A percentile compares a stretch with the other conserved stretches of the same genome.
These are phyloP conservation scores for Apotomis betuletana DNA, from an alignment of 2,888 invertebrate genomes.

Conservation along the genomic window DNA sequence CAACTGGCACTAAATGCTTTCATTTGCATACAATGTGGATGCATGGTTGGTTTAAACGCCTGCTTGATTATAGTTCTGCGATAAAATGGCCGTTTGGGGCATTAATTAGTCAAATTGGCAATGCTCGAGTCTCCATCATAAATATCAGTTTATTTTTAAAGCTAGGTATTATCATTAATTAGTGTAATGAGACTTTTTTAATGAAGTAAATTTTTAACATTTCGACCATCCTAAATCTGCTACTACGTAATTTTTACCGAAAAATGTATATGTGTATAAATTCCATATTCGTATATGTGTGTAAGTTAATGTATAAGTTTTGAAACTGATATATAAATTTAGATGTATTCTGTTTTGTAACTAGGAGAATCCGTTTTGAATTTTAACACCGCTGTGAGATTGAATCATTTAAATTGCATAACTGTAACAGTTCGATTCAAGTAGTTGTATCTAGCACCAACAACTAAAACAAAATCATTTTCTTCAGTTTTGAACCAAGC, in stretches of 20 bases:
- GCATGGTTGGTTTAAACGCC: constrained; percentile 1
- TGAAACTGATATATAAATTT: too few species aligned
- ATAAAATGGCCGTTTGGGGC: constrained; percentile 11
- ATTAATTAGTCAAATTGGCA: constrained; percentile 36
- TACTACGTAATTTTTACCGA: not conserved
- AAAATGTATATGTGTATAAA: too few species aligned
- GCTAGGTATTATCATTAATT: not conserved
- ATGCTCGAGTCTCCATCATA: constrained; percentile 4
- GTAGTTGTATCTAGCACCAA: too few species aligned
- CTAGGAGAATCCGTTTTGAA: too few species aligned
- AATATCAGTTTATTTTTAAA: not conserved
- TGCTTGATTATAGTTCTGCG: constrained; percentile 8
- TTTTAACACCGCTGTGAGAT: too few species aligned
- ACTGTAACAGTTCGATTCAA: too few species aligned
- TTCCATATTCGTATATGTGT: too few species aligned
- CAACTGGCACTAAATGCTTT: constrained; percentile 64
- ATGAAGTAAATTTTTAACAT: not conserved
- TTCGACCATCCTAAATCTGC: not conserved
- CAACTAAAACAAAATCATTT: too few species aligned
- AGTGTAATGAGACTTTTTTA: not conserved
- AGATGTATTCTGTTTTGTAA: too few species aligned
- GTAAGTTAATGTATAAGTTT: too few species aligned
- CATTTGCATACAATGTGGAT: constrained; percentile 52
- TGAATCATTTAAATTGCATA: too few species aligned
- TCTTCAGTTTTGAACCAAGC: too few species aligned